A percentile compares a stretch with the other conserved stretches of the same genome.
These are phyloP conservation scores for Ciconia stormi DNA, from an alignment of 2,113 vertebrate species.

Conservation along the genomic window DNA sequence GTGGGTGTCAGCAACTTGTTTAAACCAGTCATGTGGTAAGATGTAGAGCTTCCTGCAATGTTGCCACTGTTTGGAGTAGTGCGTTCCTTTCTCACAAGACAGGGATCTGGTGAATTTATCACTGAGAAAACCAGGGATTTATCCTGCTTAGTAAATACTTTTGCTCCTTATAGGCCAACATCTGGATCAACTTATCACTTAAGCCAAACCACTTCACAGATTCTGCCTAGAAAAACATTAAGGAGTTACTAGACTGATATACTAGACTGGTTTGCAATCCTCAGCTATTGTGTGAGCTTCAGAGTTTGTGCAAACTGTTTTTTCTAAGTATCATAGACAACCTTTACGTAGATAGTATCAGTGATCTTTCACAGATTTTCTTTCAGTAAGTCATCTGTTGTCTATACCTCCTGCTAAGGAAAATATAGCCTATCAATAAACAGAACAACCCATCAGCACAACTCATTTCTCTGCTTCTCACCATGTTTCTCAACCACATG, in stretches of 20 bases:
- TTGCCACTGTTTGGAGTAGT: not conserved
- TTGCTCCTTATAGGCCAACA: not conserved
- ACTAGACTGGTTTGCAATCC: not conserved
- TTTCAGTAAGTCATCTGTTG: not conserved
- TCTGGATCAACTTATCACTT: not conserved
- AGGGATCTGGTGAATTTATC: not conserved
- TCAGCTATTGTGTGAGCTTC: not conserved
- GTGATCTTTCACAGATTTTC: not conserved
- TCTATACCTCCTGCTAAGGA: not conserved
- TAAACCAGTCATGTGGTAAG: not conserved
- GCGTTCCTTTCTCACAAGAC: not conserved
- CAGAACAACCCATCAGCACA: not conserved
- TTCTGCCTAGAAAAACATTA: not conserved
- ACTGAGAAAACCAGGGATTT: not conserved
- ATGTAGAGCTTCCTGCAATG: not conserved
- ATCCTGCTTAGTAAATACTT: not conserved
- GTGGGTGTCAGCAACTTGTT: not conserved
- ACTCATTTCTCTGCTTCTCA: not conserved
- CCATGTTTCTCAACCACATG: not conserved
- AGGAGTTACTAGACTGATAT: not conserved
- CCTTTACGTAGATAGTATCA: not conserved
- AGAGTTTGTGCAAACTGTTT: not conserved
- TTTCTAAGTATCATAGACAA: not conserved
- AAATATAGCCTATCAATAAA: not conserved
- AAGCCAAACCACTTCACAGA: not conserved